Percentiles rank a stretch among this genome's conserved stretches.
phyloP scores from a whole-genome alignment of 1,140 invertebrate genomes.

The Adelges cooleyi region DNA sequence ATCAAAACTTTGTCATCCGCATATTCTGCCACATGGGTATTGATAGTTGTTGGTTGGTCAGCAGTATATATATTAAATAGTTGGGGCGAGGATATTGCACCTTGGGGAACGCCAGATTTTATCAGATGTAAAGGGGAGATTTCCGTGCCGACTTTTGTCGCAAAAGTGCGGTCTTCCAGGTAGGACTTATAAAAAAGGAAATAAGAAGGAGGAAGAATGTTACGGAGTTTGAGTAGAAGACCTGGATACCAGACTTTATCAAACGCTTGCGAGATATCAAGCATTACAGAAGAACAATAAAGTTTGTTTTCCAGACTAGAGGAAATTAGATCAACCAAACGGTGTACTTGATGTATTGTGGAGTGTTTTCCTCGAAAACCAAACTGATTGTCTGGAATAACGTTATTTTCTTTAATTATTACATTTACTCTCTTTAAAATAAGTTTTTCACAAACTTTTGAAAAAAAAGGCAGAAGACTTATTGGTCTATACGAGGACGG shows the following conservation, averaged over 20 bases:
- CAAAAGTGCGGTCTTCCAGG: slow-evolving; percentile 6
- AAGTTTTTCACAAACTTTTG: slow-evolving; percentile 36
- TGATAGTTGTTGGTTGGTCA: background rate
- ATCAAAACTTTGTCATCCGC: background rate
- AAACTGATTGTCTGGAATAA: slow-evolving; percentile 36
- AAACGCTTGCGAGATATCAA: slow-evolving; percentile 33
- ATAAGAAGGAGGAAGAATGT: background rate
- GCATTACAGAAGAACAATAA: slow-evolving; percentile 31
- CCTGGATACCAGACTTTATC: slow-evolving; percentile 37
- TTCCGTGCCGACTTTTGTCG: background rate
- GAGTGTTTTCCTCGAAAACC: slow-evolving; percentile 36
- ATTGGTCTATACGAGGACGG: slow-evolving; percentile 36
- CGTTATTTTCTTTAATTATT: slow-evolving; percentile 26
- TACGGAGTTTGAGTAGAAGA: background rate
- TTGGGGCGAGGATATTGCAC: background rate
- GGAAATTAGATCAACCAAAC: slow-evolving; percentile 28
- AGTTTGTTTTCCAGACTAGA: slow-evolving; percentile 29
- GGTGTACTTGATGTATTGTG: slow-evolving; percentile 35
- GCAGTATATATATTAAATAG: background rate
- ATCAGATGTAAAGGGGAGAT: background rate
- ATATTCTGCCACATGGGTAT: background rate
- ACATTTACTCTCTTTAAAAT: slow-evolving; percentile 33
- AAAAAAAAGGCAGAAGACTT: slow-evolving; percentile 35
- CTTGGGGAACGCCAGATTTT: background rate
- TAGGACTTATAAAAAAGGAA: slow-evolving; percentile 3